Evolutionary conservation across 2,113 vertebrate species (phyloP).

Genomic region (Solenodon paradoxus): DNA sequence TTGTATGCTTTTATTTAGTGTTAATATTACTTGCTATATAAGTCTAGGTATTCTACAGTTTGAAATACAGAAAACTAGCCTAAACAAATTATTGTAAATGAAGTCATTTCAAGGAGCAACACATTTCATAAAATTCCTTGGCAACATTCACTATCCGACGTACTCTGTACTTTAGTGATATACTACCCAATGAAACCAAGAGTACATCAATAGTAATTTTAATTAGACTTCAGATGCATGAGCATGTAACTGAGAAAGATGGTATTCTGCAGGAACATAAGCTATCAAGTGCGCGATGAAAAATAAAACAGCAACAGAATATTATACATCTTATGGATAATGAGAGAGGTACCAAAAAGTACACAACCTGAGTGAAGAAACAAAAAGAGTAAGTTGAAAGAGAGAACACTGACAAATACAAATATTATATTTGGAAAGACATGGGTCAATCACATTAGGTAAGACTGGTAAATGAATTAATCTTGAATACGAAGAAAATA

Average conservation of each 20-base stretch:
- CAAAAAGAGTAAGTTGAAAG: not conserved
- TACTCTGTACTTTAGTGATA: slow-evolving; percentile 28
- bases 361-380: slow-evolving; percentile 34
- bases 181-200: slow-evolving; percentile 54
- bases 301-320: slow-evolving; percentile 44
- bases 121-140: slow-evolving; percentile 47
- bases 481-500: not conserved
- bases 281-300: not conserved
- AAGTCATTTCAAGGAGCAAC: slow-evolving; percentile 46
- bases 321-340: slow-evolving; percentile 35
- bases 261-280: slow-evolving; percentile 32
- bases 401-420: not conserved
- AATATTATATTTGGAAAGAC: not conserved
- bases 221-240: slow-evolving; percentile 57
- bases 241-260: slow-evolving; percentile 11
- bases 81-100: not conserved
- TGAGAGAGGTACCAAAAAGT: not conserved
- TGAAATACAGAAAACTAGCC: not conserved
- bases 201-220: slow-evolving; percentile 66
- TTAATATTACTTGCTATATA: not conserved
- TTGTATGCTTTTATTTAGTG: not conserved
- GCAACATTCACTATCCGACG: not conserved
- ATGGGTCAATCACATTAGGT: not conserved
- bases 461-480: not conserved
- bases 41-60: not conserved